phyloP scores from a whole-genome alignment of 2,888 invertebrate genomes.

The Erebia aethiops region DNA sequence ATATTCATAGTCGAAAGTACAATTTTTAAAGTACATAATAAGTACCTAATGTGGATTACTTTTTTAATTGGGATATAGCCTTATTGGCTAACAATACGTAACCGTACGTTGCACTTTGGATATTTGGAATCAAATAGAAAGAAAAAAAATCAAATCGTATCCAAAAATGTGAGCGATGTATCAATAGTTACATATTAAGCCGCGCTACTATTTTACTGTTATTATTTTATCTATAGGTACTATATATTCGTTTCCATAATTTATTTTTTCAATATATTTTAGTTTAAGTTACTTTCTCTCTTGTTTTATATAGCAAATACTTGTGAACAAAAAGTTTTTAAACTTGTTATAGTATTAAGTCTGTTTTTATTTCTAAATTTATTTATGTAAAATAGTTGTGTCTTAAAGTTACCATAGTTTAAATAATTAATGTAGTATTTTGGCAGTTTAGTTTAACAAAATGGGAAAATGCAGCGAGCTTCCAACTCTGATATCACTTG shows the following conservation, averaged over 20 bases:
- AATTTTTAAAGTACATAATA: neutral
- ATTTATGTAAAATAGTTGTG: constrained; percentile 76
- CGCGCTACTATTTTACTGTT: neutral
- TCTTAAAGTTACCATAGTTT: constrained; percentile 78
- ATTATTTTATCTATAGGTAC: neutral
- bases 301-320: constrained; percentile 45
- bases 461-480: constrained; percentile 41
- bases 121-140: neutral
- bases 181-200: neutral
- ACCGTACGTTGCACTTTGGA: neutral
- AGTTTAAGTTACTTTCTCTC: constrained; percentile 46
- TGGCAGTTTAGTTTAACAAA: constrained; percentile 42
- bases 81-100: neutral
- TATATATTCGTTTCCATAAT: constrained; percentile 13
- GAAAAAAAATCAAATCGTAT: neutral
- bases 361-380: constrained; percentile 69
- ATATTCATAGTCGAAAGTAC: neutral
- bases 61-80: neutral
- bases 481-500: constrained; percentile 58
- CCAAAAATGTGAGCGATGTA: neutral
- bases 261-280: constrained; percentile 44
- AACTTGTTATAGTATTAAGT: constrained; percentile 57
- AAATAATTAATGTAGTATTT: constrained; percentile 47
- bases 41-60: neutral
- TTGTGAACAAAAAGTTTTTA: constrained; percentile 41